These are phyloP conservation scores for Porites lutea DNA, from an alignment of 64 coral and sea anemone genomes.

Conservation along the genomic window DNA sequence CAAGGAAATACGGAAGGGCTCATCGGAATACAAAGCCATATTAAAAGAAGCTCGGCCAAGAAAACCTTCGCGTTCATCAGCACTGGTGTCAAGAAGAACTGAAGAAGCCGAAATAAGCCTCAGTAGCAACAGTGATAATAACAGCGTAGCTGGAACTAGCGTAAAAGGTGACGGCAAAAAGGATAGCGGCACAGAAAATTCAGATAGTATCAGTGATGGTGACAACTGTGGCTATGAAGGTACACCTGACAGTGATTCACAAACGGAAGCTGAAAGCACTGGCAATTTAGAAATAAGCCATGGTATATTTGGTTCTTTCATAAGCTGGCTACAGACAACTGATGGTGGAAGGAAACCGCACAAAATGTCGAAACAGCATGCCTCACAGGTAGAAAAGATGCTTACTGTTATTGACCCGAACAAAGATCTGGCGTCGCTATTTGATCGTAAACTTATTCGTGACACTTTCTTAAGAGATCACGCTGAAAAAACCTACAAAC, in stretches of 20 bases:
- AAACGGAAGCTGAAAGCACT: background rate
- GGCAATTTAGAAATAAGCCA: background rate
- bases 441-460: background rate
- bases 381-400: background rate
- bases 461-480: background rate
- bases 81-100: no score
- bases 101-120: no score
- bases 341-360: background rate
- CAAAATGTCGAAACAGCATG: slow-evolving; percentile 3
- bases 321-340: background rate
- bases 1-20: slow-evolving; percentile 30
- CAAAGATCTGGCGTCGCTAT: background rate
- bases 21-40: background rate
- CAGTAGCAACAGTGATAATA: no score
- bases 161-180: no score
- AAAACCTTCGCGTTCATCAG: background rate
- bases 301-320: background rate
- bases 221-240: background rate
- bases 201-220: background rate
- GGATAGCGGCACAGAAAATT: no score
- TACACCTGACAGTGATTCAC: background rate
- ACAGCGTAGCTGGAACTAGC: no score
- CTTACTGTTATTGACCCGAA: background rate
- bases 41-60: background rate
- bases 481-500: background rate